Evolutionary conservation across 2,797 vertebrate genomes (phyloP), one percentile per base, ranked within the genome.

Genomic region (Aeoliscus strigatus): DNA sequence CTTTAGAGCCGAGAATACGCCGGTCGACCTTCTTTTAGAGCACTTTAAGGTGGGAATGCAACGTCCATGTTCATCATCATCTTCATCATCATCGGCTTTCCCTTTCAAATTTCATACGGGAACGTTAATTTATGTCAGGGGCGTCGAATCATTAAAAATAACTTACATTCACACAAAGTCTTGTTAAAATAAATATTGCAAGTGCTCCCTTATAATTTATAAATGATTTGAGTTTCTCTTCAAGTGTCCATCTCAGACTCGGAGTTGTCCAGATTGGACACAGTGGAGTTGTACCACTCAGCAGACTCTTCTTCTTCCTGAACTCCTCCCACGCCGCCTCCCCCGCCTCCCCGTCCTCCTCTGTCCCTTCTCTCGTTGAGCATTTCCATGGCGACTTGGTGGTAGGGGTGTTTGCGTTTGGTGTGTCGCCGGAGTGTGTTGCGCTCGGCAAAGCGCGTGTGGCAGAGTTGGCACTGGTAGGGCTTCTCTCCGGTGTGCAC

Each of bases 401-500:
- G 88, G 42, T 86, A 89, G 0, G 87, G 88, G 60, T 94, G 93
- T 45, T 94, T 94, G 66, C 93, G 90, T 45, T 91, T 93, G 42
- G 89, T 90, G 68, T 94, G 93, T 3, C 93, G 86, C 5, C 93
- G 85, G 0, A 94, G 88, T 0, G 93, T 94, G 81, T 93, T 94
- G 60, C 91, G 89, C 79, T 94, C 93, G 0, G 91, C 91, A 33
- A 94, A 94, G 41, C 93, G 91, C 12, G 92, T 88, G 67, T 92
- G 87, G 75, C 93, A 94, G 18, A 91, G 79, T 5, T 89, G 86
- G 80, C 93, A 94, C 75, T 94, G 92, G 81, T 91, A 94, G 24
- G 93, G 93, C 41, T 93, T 93, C 79, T 94, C 93, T 6, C 93
- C 92, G 0, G 93, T 94, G 77, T 94, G 93, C 6, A 94, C 91